Evolutionary conservation across 2,113 vertebrate species (phyloP).

Genomic region (Falco punctatus): DNA sequence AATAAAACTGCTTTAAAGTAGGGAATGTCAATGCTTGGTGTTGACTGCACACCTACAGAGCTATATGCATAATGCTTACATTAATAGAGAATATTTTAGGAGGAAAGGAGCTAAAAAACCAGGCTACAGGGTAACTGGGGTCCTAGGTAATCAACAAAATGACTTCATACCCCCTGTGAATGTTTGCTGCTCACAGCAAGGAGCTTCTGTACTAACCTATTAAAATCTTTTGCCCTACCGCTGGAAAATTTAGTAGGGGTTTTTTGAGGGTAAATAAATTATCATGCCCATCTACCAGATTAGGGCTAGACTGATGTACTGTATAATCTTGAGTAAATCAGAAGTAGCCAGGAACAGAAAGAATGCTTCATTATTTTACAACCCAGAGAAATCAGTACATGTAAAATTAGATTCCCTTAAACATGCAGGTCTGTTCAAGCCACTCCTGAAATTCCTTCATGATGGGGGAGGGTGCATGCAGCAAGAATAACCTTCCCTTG

Average conservation of each 20-base stretch:
- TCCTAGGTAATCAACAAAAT: not conserved
- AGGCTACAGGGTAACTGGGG: not conserved
- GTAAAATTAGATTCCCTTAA: conserved; percentile 46
- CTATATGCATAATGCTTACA: not conserved
- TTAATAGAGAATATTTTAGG: not conserved
- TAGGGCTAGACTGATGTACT: conserved; percentile 9
- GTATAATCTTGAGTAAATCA: conserved; percentile 5
- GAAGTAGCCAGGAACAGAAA: conserved; percentile 24
- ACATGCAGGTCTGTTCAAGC: conserved; percentile 27
- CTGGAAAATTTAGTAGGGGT: not conserved
- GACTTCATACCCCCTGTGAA: not conserved
- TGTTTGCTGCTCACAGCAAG: not conserved
- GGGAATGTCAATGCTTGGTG: not conserved
- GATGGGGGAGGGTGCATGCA: not conserved
- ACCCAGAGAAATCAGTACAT: conserved; percentile 30
- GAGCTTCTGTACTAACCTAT: not conserved
- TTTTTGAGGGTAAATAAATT: conserved; percentile 37
- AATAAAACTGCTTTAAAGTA: not conserved
- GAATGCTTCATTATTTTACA: conserved; percentile 51
- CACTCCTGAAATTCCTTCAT: not conserved
- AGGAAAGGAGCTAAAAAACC: not conserved
- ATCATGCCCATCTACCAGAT: conserved; percentile 40
- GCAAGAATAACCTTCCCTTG: not conserved
- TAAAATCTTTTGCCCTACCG: not conserved
- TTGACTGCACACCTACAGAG: not conserved